Percentiles rank a stretch among this genome's conserved stretches.
phyloP scores from a whole-genome alignment of 2,113 vertebrate species.

The Ophiodon elongatus region DNA sequence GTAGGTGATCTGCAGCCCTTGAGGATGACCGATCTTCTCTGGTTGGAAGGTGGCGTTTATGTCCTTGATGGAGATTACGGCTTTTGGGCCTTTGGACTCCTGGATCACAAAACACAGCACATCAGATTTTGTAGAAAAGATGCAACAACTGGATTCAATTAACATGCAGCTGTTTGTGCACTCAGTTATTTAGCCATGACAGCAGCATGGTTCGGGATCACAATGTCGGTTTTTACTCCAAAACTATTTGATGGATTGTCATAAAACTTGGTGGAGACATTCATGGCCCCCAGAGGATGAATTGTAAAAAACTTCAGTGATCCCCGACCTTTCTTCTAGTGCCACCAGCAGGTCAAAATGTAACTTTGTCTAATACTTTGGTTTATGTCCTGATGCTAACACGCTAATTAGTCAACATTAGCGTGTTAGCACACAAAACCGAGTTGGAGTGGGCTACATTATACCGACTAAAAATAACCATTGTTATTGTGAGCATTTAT shows the following conservation, averaged over 20 bases:
- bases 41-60: constrained; percentile 93
- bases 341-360: not conserved
- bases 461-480: not conserved
- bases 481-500: not conserved
- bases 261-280: not conserved
- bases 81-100: constrained; percentile 90
- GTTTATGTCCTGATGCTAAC: too few species aligned
- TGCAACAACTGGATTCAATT: not conserved
- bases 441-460: not conserved
- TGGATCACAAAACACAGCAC: constrained; percentile 46
- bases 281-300: too few species aligned
- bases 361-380: not conserved
- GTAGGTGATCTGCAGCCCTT: constrained; percentile 93
- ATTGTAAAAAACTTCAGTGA: too few species aligned
- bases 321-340: too few species aligned
- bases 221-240: not conserved
- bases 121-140: not conserved
- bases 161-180: not conserved
- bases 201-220: not conserved
- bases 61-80: constrained; percentile 87
- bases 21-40: constrained; percentile 88
- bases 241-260: not conserved
- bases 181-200: not conserved
- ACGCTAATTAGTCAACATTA: not conserved
- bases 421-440: not conserved